Evolutionary conservation across 2,888 invertebrate genomes (phyloP).

Genomic region (Trichopria drosophilae): DNA sequence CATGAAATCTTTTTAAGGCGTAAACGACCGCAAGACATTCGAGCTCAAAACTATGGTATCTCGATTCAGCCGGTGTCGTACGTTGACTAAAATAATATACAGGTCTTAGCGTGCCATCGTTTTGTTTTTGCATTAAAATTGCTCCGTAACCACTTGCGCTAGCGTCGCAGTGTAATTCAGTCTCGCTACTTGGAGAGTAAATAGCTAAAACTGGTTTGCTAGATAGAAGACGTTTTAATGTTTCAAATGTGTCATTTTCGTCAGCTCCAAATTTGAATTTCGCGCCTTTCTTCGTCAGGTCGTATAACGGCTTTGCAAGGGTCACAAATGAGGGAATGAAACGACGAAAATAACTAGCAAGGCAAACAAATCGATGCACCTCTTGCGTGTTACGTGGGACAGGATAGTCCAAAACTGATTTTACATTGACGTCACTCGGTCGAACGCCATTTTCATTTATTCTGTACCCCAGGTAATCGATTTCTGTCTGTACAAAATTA

Average conservation of each 20-base stretch:
- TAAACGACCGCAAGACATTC: conserved; percentile 37
- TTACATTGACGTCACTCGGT: conserved; percentile 21
- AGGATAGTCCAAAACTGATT: conserved; percentile 28
- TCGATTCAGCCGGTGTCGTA: conserved; percentile 39
- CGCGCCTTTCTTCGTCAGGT: conserved; percentile 24
- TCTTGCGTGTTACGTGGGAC: conserved; percentile 31
- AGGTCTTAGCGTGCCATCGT: conserved; percentile 29
- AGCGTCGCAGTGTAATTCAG: conserved; percentile 49
- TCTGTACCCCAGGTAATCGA: conserved; percentile 15
- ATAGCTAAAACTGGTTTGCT: conserved; percentile 28
- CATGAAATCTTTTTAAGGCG: conserved; percentile 37
- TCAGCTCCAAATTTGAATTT: conserved; percentile 22
- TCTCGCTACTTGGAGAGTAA: conserved; percentile 34
- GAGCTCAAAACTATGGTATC: conserved; percentile 46
- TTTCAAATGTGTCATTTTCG: conserved; percentile 26
- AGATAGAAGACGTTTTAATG: conserved; percentile 17
- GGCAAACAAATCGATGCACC: conserved; percentile 27
- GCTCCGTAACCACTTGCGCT: conserved; percentile 43
- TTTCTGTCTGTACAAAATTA: conserved; percentile 2
- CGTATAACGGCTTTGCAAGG: conserved; percentile 34
- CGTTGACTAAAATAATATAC: conserved; percentile 44
- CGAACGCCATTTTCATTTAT: conserved; percentile 25
- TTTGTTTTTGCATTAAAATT: conserved; percentile 46
- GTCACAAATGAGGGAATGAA: conserved; percentile 32
- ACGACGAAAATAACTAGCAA: conserved; percentile 33